Conservation (phyloP, 2,113 vertebrate species). For the Alethe diademata region DNA sequence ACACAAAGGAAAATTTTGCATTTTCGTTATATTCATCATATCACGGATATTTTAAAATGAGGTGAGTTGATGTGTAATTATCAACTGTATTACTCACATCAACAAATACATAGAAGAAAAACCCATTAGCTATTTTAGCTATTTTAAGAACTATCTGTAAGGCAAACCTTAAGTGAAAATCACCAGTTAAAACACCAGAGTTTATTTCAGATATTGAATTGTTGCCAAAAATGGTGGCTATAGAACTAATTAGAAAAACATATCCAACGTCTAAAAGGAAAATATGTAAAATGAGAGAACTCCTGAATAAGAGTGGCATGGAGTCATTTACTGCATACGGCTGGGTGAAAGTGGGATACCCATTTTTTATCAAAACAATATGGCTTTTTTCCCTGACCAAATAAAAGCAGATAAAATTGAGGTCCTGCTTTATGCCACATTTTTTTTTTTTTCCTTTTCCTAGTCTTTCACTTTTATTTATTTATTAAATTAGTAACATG, state of each 20-base stretch:
- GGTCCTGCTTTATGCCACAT: rapidly evolving
- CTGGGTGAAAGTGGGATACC: neutral
- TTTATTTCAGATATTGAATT: neutral
- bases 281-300: neutral
- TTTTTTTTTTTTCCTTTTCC: rapidly evolving
- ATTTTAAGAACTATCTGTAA: neutral
- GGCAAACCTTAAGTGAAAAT: neutral
- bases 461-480: rapidly evolving
- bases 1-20: neutral
- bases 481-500: neutral
- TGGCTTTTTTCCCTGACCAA: rapidly evolving
- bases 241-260: neutral
- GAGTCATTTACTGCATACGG: neutral
- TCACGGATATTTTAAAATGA: neutral
- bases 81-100: neutral
- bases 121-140: neutral
- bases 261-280: neutral
- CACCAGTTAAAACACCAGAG: rapidly evolving
- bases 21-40: neutral
- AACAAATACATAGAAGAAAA: neutral
- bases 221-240: neutral
- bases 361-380: neutral
- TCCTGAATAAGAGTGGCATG: neutral
- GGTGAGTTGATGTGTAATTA: neutral
- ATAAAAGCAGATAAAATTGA: neutral